Conservation (phyloP, 1,140 invertebrate species). For the Hestina assimilis region DNA sequence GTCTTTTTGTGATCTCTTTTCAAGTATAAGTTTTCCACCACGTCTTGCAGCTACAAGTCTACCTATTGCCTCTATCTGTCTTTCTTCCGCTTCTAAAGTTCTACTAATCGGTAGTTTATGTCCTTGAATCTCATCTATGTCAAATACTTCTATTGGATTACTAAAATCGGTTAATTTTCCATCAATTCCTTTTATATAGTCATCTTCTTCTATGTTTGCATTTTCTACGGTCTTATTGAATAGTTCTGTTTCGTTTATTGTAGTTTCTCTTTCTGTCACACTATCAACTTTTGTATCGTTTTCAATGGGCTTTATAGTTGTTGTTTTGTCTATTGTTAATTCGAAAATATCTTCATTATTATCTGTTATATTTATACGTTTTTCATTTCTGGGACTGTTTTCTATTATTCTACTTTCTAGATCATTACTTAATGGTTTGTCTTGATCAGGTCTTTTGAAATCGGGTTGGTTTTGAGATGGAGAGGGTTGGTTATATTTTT, state of each 20-base stretch:
- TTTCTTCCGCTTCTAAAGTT: constrained; percentile 72
- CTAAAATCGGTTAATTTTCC: constrained; percentile 70
- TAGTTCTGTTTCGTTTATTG: constrained; percentile 15
- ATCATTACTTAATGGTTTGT: constrained; percentile 37
- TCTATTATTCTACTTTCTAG: constrained; percentile 39
- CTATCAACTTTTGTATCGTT: constrained; percentile 28
- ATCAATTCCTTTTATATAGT: constrained; percentile 63
- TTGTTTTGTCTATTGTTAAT: constrained; percentile 25
- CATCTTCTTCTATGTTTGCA: constrained; percentile 40
- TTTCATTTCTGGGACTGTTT: constrained; percentile 42
- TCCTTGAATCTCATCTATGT: constrained; percentile 67
- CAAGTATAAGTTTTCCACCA: constrained; percentile 58
- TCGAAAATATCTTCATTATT: constrained; percentile 32
- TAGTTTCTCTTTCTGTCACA: constrained; percentile 11
- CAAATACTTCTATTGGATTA: constrained; percentile 66
- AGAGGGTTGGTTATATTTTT: constrained; percentile 22
- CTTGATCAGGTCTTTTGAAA: constrained; percentile 10
- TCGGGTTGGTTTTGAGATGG: constrained; percentile 17
- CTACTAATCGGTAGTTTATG: constrained; percentile 60
- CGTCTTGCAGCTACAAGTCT: constrained; percentile 63
- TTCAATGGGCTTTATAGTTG: constrained; percentile 32
- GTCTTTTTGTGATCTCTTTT: constrained; percentile 67
- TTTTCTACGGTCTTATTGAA: constrained; percentile 16
- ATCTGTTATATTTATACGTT: constrained; percentile 44
- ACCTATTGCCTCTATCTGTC: constrained; percentile 75